A percentile compares a stretch with the other conserved stretches of the same genome.
Conservation (phyloP, 2,888 invertebrate genomes). For the Margaritifera margaritifera region DNA sequence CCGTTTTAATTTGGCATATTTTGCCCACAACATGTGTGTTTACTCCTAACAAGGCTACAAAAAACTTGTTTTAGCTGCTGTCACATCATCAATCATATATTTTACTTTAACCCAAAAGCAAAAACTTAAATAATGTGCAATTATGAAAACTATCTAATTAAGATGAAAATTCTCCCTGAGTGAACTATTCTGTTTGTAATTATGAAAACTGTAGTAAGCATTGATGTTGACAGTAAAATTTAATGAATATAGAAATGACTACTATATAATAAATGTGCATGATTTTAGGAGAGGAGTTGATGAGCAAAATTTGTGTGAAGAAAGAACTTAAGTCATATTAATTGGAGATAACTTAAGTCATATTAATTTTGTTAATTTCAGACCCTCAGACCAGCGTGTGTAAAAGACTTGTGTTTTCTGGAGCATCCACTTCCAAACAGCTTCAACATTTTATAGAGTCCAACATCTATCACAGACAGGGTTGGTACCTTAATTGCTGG, state of each 20-base stretch:
- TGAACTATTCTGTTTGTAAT: too few species aligned
- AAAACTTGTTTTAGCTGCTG: too few species aligned
- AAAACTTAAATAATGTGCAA: too few species aligned
- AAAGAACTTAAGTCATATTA: neutral
- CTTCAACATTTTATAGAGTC: slow-evolving; percentile 71
- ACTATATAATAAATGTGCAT: neutral
- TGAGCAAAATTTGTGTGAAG: neutral
- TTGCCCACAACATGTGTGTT: too few species aligned
- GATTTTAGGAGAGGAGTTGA: neutral
- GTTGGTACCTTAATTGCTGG: slow-evolving; percentile 17
- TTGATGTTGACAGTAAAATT: too few species aligned
- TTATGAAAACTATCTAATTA: too few species aligned
- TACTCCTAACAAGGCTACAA: too few species aligned
- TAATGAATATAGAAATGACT: neutral
- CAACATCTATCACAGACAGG: slow-evolving; percentile 72
- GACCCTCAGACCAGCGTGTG: slow-evolving; percentile 61
- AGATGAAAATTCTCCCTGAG: too few species aligned
- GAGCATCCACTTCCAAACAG: slow-evolving; percentile 68
- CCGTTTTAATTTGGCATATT: too few species aligned
- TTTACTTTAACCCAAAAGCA: too few species aligned
- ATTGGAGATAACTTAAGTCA: neutral
- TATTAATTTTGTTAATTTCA: slow-evolving; percentile 20
- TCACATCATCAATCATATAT: too few species aligned
- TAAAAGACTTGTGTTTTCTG: slow-evolving; percentile 70
- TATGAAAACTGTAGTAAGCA: too few species aligned